Evolutionary conservation across 2,888 invertebrate species (phyloP).

Genomic region (Coelogynopora nodosa): DNA sequence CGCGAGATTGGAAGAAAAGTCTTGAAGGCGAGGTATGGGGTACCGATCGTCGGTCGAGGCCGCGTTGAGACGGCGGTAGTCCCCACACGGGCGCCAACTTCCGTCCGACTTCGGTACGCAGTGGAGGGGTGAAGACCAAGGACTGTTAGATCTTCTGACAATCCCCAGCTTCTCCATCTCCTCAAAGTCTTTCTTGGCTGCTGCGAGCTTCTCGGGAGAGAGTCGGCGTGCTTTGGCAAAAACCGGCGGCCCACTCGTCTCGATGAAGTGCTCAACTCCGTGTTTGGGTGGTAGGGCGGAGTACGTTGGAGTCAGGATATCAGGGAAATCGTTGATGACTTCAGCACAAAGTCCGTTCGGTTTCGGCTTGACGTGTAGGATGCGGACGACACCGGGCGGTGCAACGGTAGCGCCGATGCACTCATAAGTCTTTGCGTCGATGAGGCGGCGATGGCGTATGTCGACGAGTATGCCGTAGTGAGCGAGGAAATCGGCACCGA

Average conservation of each 20-base stretch:
- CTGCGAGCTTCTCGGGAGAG: background rate
- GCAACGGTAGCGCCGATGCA: background rate
- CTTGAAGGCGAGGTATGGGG: background rate
- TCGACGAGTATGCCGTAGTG: constrained; percentile 11
- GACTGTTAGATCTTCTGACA: background rate
- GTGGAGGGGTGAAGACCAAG: background rate
- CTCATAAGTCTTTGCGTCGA: constrained; percentile 12
- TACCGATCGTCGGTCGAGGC: background rate
- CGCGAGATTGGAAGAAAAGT: background rate
- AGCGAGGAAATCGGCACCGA: background rate
- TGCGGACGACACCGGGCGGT: background rate
- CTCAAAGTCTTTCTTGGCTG: background rate
- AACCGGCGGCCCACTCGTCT: background rate
- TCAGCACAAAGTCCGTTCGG: background rate
- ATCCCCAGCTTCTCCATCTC: background rate
- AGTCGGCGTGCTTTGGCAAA: background rate
- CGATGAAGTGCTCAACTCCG: too few species aligned
- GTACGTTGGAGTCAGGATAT: constrained; percentile 8
- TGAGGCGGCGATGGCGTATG: background rate
- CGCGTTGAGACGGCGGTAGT: background rate
- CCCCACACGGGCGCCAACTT: background rate
- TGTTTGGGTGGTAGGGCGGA: background rate
- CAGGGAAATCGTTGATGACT: constrained; percentile 16
- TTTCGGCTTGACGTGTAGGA: background rate
- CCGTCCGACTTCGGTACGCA: background rate